These are phyloP conservation scores for Hipposideros larvatus DNA, from an alignment of 2,797 vertebrate genomes.

Conservation along the genomic window DNA sequence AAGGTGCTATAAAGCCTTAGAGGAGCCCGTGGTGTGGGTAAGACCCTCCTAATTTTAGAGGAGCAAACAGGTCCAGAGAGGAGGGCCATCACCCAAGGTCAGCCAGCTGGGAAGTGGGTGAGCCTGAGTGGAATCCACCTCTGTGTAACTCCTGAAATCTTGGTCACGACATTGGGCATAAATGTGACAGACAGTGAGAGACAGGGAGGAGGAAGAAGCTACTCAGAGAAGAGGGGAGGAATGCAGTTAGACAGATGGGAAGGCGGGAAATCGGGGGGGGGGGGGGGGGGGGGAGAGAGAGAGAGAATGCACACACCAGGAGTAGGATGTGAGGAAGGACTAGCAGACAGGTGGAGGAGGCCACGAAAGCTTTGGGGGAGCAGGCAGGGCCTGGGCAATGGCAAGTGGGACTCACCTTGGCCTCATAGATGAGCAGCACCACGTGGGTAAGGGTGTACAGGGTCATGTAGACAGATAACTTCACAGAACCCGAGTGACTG, in stretches of 20 bases:
- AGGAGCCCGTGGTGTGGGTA: neutral
- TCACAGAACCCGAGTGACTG: constrained; percentile 95
- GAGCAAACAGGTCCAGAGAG: neutral
- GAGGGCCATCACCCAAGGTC: neutral
- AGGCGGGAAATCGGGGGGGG: neutral
- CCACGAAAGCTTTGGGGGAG: neutral
- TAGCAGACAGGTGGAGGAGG: neutral
- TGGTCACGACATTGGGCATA: neutral
- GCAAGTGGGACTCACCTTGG: constrained; percentile 90
- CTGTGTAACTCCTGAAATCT: constrained; percentile 26
- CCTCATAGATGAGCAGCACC: constrained; percentile 96
- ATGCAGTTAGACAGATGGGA: constrained; percentile 21
- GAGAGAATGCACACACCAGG: neutral
- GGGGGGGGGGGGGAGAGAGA: neutral
- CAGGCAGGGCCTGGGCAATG: constrained; percentile 41
- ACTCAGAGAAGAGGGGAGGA: neutral
- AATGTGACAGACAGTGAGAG: constrained; percentile 65
- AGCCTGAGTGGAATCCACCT: neutral
- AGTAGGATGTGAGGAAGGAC: neutral
- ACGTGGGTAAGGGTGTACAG: constrained; percentile 95
- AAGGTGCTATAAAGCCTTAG: neutral
- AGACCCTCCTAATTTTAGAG: neutral
- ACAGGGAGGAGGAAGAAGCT: constrained; percentile 7
- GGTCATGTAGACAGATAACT: constrained; percentile 95
- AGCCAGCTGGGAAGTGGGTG: neutral